Evolutionary conservation across 2,888 invertebrate species (phyloP).

Genomic region (Parochlus steinenii): DNA sequence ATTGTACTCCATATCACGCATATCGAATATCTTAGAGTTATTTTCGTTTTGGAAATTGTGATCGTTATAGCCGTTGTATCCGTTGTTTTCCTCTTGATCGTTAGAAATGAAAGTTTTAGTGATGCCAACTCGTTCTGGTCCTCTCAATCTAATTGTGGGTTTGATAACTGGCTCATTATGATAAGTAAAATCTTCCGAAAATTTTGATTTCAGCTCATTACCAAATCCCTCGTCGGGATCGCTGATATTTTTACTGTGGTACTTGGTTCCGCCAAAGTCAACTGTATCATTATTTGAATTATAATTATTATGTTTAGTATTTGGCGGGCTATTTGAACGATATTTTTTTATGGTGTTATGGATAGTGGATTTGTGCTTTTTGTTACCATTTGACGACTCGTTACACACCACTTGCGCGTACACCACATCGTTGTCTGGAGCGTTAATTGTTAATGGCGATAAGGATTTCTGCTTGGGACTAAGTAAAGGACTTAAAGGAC

Average conservation of each 20-base stretch:
- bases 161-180: constrained; percentile 9
- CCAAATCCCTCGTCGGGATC: background rate
- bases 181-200: background rate
- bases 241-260: constrained; percentile 32
- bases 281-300: constrained; percentile 15
- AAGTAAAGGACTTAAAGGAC: constrained; percentile 34
- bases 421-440: constrained; percentile 44
- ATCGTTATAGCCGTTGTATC: background rate
- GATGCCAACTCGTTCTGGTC: constrained; percentile 4
- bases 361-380: constrained; percentile 26
- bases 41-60: constrained; percentile 28
- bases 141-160: constrained; percentile 5
- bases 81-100: too few relatives aligned
- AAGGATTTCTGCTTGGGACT: constrained; percentile 29
- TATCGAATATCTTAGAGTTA: constrained; percentile 13
- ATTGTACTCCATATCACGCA: constrained; percentile 26
- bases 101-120: too few relatives aligned
- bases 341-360: constrained; percentile 20
- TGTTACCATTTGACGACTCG: constrained; percentile 18
- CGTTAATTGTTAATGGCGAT: constrained; percentile 33
- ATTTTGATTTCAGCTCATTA: background rate
- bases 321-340: constrained; percentile 9
- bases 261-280: constrained; percentile 50
- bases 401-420: constrained; percentile 57
- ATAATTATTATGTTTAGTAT: constrained; percentile 21